These are phyloP conservation scores for Lacerta agilis DNA, from an alignment of 2,797 vertebrate species.

Conservation along the genomic window DNA sequence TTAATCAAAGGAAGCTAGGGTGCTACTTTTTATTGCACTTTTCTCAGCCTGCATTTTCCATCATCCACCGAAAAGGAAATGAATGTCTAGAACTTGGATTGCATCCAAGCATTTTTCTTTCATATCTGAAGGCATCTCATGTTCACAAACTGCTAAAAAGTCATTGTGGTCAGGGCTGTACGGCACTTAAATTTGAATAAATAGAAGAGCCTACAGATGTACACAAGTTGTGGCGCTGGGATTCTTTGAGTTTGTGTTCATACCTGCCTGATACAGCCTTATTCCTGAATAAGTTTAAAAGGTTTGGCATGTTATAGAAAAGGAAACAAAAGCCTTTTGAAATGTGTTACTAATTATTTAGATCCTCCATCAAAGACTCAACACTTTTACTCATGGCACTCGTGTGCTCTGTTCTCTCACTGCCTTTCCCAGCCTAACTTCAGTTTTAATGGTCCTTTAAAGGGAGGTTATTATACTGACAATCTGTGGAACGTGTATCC, in stretches of 20 bases:
- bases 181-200: slow-evolving; percentile 46
- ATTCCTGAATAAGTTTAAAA: slow-evolving; percentile 46
- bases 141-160: slow-evolving; percentile 51
- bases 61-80: slow-evolving; percentile 47
- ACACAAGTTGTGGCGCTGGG: background rate
- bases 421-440: background rate
- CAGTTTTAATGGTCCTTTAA: background rate
- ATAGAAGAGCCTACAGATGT: slow-evolving; percentile 35
- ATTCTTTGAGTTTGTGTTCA: slow-evolving; percentile 35
- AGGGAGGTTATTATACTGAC: slow-evolving; percentile 17
- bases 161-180: slow-evolving; percentile 35
- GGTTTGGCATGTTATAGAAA: slow-evolving; percentile 19
- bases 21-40: slow-evolving; percentile 53
- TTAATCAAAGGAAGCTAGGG: slow-evolving; percentile 43
- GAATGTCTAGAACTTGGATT: slow-evolving; percentile 35
- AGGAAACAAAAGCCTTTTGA: slow-evolving; percentile 4
- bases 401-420: slow-evolving; percentile 33
- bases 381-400: background rate
- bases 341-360: slow-evolving; percentile 40
- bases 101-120: slow-evolving; percentile 48
- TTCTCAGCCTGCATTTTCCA: slow-evolving; percentile 43
- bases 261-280: slow-evolving; percentile 37
- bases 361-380: slow-evolving; percentile 6
- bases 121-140: slow-evolving; percentile 41
- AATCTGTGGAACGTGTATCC: slow-evolving; percentile 1